Percentiles rank a stretch among this genome's conserved stretches.
phyloP scores from a whole-genome alignment of 2,888 invertebrate species.

The Cephalotes varians region DNA sequence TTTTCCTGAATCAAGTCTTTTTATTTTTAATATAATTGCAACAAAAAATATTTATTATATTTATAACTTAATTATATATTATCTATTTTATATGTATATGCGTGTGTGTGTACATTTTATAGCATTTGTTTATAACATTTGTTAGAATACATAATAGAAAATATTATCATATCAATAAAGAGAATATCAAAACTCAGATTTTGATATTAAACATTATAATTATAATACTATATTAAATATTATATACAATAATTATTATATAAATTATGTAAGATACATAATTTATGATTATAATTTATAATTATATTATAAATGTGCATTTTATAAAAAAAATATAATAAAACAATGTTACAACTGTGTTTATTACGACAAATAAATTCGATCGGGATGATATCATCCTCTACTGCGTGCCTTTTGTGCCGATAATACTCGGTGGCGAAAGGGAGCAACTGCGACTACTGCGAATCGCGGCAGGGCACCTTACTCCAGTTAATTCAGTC shows the following conservation, averaged over 20 bases:
- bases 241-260: neutral
- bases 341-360: neutral
- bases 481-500: neutral
- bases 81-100: neutral
- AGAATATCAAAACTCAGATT: neutral
- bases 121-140: too few species aligned
- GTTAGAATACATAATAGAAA: neutral
- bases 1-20: neutral
- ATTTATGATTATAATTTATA: neutral
- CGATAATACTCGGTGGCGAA: neutral
- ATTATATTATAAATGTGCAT: neutral
- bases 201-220: too few species aligned
- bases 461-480: neutral
- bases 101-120: neutral
- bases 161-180: neutral
- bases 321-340: neutral
- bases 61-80: neutral
- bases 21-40: neutral
- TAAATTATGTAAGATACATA: neutral
- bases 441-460: neutral
- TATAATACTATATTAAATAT: neutral
- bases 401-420: neutral
- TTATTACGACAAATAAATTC: neutral
- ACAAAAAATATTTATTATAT: neutral
- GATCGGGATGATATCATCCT: neutral